phyloP scores from a whole-genome alignment of 37 sponge, comb jelly and placozoan genomes.

The Dysidea cf. avara region DNA sequence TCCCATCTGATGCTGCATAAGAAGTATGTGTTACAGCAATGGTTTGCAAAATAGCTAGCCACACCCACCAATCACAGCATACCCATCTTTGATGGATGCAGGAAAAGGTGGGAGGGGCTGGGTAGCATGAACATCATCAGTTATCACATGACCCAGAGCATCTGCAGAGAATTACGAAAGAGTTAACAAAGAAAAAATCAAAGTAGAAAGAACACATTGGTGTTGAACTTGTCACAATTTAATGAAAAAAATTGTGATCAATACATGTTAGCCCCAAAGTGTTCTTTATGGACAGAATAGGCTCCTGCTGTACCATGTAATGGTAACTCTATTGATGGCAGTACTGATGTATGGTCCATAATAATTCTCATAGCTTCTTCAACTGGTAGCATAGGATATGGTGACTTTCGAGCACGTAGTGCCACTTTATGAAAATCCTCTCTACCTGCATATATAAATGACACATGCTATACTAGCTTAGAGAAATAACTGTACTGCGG shows the following conservation, averaged over 20 bases:
- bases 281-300: background rate
- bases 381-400: slow-evolving; percentile 83
- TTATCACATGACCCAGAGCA: slow-evolving; percentile 56
- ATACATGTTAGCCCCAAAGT: background rate
- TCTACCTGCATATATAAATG: slow-evolving; percentile 7
- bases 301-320: background rate
- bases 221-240: background rate
- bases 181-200: background rate
- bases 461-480: background rate
- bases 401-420: slow-evolving; percentile 71
- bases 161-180: slow-evolving; percentile 9
- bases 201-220: background rate
- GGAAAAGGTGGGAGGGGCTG: slow-evolving; percentile 88
- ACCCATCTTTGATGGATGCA: slow-evolving; percentile 98
- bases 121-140: slow-evolving; percentile 58
- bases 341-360: slow-evolving; percentile 16
- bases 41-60: background rate
- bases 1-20: slow-evolving; percentile 63
- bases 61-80: slow-evolving; percentile 84
- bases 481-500: background rate
- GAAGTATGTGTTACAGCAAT: too few relatives aligned
- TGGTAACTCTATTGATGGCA: background rate
- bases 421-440: slow-evolving; percentile 61
- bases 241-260: background rate
- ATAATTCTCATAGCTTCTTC: slow-evolving; percentile 66